phyloP scores from a whole-genome alignment of 2,797 vertebrate genomes.

The Gila robusta region DNA sequence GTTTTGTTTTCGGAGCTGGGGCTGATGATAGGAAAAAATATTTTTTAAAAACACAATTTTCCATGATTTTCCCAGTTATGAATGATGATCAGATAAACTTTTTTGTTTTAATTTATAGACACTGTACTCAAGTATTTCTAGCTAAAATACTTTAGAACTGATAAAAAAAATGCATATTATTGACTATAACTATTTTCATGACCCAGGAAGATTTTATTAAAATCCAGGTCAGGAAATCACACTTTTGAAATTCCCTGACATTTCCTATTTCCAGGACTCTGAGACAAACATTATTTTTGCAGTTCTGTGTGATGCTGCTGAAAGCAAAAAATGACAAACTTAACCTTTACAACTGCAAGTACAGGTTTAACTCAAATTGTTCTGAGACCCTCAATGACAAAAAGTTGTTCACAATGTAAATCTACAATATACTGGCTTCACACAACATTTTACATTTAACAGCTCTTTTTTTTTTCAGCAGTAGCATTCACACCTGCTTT shows the following conservation, averaged over 20 bases:
- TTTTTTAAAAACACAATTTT: not conserved
- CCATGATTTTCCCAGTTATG: not conserved
- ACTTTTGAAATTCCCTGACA: not conserved
- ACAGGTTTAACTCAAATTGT: not conserved
- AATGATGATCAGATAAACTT: not conserved
- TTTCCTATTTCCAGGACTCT: not conserved
- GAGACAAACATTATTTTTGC: not conserved
- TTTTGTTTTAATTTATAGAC: not conserved
- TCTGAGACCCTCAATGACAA: not conserved
- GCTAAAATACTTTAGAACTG: not conserved
- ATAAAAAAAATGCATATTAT: not conserved
- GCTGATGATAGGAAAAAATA: not conserved
- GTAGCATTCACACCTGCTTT: constrained; percentile 59
- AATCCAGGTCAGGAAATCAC: not conserved
- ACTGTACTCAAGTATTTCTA: not conserved
- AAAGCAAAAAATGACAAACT: not conserved
- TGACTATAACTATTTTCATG: not conserved
- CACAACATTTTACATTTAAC: not conserved
- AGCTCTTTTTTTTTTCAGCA: not conserved
- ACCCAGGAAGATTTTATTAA: not conserved
- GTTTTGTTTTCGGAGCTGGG: constrained; percentile 70
- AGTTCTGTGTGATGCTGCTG: not conserved
- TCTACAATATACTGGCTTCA: not conserved
- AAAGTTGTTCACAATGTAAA: not conserved
- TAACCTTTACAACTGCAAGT: not conserved